A percentile compares a stretch with the other conserved stretches of the same genome.
phyloP scores from a whole-genome alignment of 30 jellyfish, hydroid and myxozoan genomes.

The Nemopilema nomurai region DNA sequence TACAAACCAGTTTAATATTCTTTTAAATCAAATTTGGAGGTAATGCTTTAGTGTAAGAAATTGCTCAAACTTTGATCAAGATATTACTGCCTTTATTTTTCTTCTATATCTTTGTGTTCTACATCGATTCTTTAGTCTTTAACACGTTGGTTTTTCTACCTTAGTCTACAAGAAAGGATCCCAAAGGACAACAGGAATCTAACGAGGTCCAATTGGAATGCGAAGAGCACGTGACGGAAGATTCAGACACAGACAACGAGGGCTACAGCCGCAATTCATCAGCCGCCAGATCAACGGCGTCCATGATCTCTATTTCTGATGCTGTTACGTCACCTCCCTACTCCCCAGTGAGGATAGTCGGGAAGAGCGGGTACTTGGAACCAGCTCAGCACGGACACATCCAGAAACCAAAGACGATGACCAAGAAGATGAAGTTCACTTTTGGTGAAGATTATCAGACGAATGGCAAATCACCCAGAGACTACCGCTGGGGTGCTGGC shows the following conservation, averaged over 20 bases:
- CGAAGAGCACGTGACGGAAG: slow-evolving; percentile 71
- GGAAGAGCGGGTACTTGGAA: slow-evolving; percentile 63
- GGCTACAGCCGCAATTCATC: slow-evolving; percentile 7
- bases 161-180: slow-evolving; percentile 33
- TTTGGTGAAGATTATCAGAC: slow-evolving; percentile 6
- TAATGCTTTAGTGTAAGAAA: too few species aligned
- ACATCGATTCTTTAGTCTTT: not conserved
- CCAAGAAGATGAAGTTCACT: slow-evolving; percentile 38
- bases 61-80: too few species aligned
- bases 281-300: not conserved
- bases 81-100: too few species aligned
- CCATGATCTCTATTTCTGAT: not conserved
- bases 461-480: not conserved
- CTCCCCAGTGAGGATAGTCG: slow-evolving; percentile 75
- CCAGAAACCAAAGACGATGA: slow-evolving; percentile 61
- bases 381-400: slow-evolving; percentile 50
- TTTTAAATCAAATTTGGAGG: too few species aligned
- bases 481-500: slow-evolving; percentile 12
- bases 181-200: slow-evolving; percentile 28
- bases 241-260: slow-evolving; percentile 56
- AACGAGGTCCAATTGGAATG: slow-evolving; percentile 67
- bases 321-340: slow-evolving; percentile 48
- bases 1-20: too few species aligned
- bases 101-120: too few species aligned
- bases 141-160: not conserved